Percentiles rank a stretch among this genome's conserved stretches.
Evolutionary conservation across 2,797 vertebrate species (phyloP).

Genomic region (Pempheris klunzingeri): DNA sequence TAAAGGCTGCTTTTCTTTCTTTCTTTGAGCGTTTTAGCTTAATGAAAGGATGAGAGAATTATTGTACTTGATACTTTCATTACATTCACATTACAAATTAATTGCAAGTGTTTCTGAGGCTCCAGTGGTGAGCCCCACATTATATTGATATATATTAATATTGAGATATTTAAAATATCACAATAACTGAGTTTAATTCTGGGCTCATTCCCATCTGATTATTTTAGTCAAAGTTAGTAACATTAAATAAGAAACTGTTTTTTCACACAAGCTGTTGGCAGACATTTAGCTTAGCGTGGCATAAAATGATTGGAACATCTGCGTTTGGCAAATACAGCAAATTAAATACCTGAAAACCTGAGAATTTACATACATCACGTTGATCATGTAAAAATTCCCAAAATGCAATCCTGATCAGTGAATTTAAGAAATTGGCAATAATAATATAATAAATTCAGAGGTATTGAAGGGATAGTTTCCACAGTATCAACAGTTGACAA

Average conservation of each 20-base stretch:
- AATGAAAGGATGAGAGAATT: conserved; percentile 2
- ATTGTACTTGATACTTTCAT: neutral
- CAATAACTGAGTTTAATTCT: neutral
- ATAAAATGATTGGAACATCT: neutral
- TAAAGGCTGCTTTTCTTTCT: neutral
- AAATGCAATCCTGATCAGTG: neutral
- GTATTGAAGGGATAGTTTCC: neutral
- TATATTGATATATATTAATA: neutral
- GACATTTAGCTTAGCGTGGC: too few species aligned
- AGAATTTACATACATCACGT: neutral
- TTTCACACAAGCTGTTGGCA: too few species aligned
- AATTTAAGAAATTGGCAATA: neutral
- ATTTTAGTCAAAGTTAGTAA: neutral
- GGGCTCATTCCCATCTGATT: neutral
- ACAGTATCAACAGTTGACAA: neutral
- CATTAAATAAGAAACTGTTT: neutral
- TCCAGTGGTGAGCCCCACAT: neutral
- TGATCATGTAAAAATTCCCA: neutral
- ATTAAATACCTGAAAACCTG: neutral
- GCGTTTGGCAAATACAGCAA: neutral
- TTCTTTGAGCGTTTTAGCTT: neutral
- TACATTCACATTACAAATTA: neutral
- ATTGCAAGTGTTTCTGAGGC: conserved; percentile 10
- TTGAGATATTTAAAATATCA: neutral
- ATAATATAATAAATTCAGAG: neutral